These are phyloP conservation scores for Patagioenas fasciata DNA, from an alignment of 2,113 vertebrate species.

Conservation along the genomic window DNA sequence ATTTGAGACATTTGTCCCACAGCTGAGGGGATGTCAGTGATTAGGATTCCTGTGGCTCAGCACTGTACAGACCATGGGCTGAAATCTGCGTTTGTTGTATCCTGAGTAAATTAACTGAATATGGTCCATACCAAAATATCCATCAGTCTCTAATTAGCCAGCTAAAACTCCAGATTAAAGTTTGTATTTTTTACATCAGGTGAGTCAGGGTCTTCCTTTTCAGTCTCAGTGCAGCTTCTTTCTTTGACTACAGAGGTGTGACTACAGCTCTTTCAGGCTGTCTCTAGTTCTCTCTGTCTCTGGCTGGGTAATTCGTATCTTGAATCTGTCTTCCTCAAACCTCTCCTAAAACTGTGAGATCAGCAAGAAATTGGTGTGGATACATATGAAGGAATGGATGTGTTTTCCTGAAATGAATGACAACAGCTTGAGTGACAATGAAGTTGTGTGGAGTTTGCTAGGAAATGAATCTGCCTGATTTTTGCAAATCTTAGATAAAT, in stretches of 20 bases:
- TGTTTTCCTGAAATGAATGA: background rate
- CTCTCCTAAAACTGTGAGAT: background rate
- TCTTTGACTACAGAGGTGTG: background rate
- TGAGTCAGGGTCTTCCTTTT: background rate
- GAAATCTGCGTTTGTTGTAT: background rate
- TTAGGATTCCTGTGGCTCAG: background rate
- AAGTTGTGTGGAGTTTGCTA: background rate
- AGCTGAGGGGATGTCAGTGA: background rate
- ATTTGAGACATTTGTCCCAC: too few species aligned
- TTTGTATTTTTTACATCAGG: background rate
- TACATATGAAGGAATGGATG: background rate
- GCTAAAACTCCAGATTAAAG: background rate
- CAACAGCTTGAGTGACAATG: background rate
- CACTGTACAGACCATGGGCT: background rate
- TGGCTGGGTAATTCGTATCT: background rate
- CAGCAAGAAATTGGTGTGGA: background rate
- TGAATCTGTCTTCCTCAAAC: background rate
- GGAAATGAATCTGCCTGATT: background rate
- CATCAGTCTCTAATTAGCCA: background rate
- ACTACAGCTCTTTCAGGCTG: background rate
- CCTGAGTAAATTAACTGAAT: background rate
- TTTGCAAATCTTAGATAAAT: background rate
- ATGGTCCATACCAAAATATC: background rate
- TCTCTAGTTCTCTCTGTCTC: background rate
- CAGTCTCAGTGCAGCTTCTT: background rate